Percentiles rank a stretch among this genome's conserved stretches.
phyloP scores from a whole-genome alignment of 2,888 invertebrate species.

The Pseudoips prasinana region DNA sequence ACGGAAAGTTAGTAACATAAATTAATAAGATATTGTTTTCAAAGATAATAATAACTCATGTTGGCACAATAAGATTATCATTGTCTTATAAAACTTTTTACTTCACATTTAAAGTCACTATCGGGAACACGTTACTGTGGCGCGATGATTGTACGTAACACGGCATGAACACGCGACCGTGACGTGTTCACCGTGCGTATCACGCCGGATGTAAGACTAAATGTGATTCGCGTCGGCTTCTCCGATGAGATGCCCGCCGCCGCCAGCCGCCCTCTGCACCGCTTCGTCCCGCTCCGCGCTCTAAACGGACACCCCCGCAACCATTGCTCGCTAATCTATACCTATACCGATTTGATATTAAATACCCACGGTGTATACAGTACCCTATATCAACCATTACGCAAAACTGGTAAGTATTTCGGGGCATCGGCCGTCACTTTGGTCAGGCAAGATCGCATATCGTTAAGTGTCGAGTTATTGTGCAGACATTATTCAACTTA shows the following conservation, averaged over 20 bases:
- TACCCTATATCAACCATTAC: no score
- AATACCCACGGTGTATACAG: conserved; percentile 4
- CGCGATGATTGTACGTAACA: conserved; percentile 16
- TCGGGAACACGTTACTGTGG: conserved; percentile 3
- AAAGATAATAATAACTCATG: not conserved
- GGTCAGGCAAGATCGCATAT: no score
- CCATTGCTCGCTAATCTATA: conserved; percentile 29
- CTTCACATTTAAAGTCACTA: conserved; percentile 15
- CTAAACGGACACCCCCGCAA: conserved; percentile 38
- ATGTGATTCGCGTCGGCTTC: conserved; percentile 61
- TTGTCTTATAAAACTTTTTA: not conserved
- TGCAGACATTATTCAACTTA: no score
- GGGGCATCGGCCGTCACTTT: no score
- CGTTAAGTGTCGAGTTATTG: no score
- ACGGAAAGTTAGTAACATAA: no score
- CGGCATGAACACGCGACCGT: conserved; percentile 34
- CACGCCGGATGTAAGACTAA: conserved; percentile 59
- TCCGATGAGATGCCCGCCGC: conserved; percentile 53
- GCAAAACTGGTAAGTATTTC: no score
- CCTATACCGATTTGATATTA: conserved; percentile 23
- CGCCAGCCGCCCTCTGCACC: conserved; percentile 50
- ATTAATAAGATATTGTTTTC: not conserved
- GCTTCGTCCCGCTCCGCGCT: conserved; percentile 44
- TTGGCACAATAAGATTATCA: no score
- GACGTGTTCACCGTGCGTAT: conserved; percentile 50